Evolutionary conservation across 1,140 invertebrate species (phyloP).

Genomic region (Caligus rogercresseyi): DNA sequence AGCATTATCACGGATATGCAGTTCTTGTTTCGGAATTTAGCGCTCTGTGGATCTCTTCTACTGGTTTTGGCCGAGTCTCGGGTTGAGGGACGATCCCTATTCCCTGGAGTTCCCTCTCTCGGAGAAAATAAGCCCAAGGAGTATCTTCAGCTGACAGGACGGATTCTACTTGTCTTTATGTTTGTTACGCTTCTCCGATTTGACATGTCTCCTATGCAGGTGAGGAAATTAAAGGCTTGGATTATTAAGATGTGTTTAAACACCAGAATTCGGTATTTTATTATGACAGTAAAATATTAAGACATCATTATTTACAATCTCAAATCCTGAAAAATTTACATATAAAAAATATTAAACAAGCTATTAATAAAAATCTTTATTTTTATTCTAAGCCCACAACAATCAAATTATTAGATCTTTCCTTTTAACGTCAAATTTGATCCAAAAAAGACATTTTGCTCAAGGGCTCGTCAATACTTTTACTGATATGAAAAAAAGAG

Average conservation of each 20-base stretch:
- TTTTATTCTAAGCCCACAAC: no score
- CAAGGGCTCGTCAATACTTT: no score
- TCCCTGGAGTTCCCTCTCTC: constrained; percentile 91
- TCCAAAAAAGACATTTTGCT: no score
- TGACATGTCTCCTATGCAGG: constrained; percentile 73
- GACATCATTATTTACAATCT: no score
- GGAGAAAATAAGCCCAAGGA: constrained; percentile 96
- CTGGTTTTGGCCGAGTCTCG: constrained; percentile 84
- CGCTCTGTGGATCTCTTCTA: constrained; percentile 82
- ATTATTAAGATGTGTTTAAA: constrained; percentile 23
- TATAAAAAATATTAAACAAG: no score
- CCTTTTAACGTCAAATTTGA: no score
- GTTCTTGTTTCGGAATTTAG: constrained; percentile 84
- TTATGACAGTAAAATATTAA: no score
- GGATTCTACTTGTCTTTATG: constrained; percentile 94
- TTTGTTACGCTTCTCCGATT: constrained; percentile 89
- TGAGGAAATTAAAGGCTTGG: constrained; percentile 27
- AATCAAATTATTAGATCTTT: no score
- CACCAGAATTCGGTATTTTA: no score
- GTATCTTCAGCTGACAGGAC: constrained; percentile 83
- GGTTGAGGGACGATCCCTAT: constrained; percentile 74
- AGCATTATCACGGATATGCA: constrained; percentile 96
- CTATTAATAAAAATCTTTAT: no score
- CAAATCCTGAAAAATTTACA: no score
- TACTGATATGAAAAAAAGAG: no score